phyloP scores from a whole-genome alignment of 2,888 invertebrate genomes.

The Chymomyza amoena region DNA sequence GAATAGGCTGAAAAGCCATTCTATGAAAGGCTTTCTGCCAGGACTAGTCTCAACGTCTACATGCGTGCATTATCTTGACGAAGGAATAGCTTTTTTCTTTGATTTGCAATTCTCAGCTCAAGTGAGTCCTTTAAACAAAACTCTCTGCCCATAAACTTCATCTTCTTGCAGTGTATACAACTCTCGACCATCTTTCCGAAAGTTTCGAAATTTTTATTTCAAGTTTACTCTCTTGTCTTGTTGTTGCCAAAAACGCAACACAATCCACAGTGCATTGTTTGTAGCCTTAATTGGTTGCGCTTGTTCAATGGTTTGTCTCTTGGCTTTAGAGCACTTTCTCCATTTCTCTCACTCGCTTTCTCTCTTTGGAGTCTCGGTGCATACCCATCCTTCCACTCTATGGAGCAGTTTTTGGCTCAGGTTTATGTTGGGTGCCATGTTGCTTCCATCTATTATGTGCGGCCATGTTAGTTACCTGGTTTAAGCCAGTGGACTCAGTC shows the following conservation, averaged over 20 bases:
- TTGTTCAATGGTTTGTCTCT: constrained; percentile 60
- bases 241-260: neutral
- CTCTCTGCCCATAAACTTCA: too few relatives aligned
- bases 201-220: neutral
- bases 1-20: too few relatives aligned
- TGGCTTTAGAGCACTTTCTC: neutral
- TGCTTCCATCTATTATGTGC: constrained; percentile 13
- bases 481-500: neutral
- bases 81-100: too few relatives aligned
- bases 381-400: constrained; percentile 2
- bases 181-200: too few relatives aligned
- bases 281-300: constrained; percentile 49
- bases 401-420: constrained; percentile 54
- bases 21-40: too few relatives aligned
- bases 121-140: too few relatives aligned
- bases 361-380: neutral
- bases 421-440: constrained; percentile 34
- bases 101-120: too few relatives aligned
- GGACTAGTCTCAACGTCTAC: too few relatives aligned
- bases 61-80: too few relatives aligned
- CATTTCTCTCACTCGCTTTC: neutral
- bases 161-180: too few relatives aligned
- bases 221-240: neutral
- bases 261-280: neutral
- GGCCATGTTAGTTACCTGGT: constrained; percentile 12